Evolutionary conservation across 2,797 vertebrate species (phyloP), one percentile per base, ranked within the genome.

Genomic region (Avahi laniger): DNA sequence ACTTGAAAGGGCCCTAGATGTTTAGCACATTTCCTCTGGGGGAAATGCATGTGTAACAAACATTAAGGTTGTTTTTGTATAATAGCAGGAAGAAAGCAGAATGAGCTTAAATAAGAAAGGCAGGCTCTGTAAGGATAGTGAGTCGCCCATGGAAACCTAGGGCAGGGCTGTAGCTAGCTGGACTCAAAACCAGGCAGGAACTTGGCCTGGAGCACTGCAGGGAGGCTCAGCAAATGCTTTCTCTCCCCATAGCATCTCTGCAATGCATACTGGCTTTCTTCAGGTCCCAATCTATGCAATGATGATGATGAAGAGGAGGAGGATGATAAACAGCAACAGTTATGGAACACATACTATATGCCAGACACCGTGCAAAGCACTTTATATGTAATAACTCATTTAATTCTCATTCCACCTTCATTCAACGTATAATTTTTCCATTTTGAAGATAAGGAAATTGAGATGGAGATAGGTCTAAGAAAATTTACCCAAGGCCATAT

Each of bases 61-160:
- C 33, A 35, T 70, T 46, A 84, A 69, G 17, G 33, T 24, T 79
- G 61, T 72, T 81, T 89, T 38, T 86, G 46, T 15, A 72, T 38
- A 89, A 13, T 65, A 78, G 83, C 17, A 87, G 54, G 61, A 90
- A 82, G 54, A 78, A 94, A 93, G 41, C 26, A 38, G n/a, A 96
- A 41, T 30, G 63, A 83, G 5, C 17, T 81, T 85, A 65, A 46
- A 28, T 75, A 22, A 69, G 65, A 88, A 24, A 57, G 46, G 30
- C 8, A 70, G 14, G 1, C 14, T 67, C 26, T 89, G 7, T 76
- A 50, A 76, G 38, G 57, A 15, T 18, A 75, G 78, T 15, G 20
- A 57, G 54, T 35, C 41, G 65, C 26, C 20, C 78, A 48, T 14
- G 33, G n/a, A 52, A 35, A 41, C 22, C 17, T 48, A 78, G 46